A percentile compares a stretch with the other conserved stretches of the same genome.
phyloP scores from a whole-genome alignment of 2,888 invertebrate species.

The Omphaloscelis lunosa region DNA sequence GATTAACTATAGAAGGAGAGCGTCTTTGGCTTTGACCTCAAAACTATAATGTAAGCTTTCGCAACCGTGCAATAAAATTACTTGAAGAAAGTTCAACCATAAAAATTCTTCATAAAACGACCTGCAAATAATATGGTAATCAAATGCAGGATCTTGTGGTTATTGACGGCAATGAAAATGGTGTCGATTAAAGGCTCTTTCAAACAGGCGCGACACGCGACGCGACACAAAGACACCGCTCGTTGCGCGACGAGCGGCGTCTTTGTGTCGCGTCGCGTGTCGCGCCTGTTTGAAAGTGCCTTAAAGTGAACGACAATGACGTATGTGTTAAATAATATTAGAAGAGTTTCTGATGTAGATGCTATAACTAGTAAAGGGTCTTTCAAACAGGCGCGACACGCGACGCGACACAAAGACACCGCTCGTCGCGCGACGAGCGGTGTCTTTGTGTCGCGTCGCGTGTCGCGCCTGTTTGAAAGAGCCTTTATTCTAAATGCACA shows the following conservation, averaged over 20 bases:
- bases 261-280: too few species aligned
- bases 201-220: too few species aligned
- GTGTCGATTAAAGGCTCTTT: not conserved
- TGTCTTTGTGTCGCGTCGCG: too few species aligned
- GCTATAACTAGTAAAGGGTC: not conserved
- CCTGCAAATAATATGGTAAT: constrained; percentile 14
- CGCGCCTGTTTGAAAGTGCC: too few species aligned
- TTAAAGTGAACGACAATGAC: constrained; percentile 4
- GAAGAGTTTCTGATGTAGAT: not conserved
- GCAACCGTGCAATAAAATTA: constrained; percentile 37
- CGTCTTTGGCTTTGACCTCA: constrained; percentile 24
- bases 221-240: too few species aligned
- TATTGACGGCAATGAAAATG: constrained; percentile 12
- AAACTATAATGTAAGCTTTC: constrained; percentile 35
- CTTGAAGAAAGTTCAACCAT: constrained; percentile 48
- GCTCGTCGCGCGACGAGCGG: too few species aligned
- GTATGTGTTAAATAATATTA: not conserved
- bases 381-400: too few species aligned
- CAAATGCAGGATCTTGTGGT: constrained; percentile 18
- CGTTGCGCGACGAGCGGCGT: too few species aligned
- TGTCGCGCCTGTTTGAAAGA: too few species aligned
- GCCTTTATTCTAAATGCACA: constrained; percentile 23
- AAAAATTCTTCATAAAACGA: constrained; percentile 19
- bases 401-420: too few species aligned
- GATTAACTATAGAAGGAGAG: not conserved